Conservation (phyloP, 2,113 vertebrate genomes). For the Glaucidium brasilianum region DNA sequence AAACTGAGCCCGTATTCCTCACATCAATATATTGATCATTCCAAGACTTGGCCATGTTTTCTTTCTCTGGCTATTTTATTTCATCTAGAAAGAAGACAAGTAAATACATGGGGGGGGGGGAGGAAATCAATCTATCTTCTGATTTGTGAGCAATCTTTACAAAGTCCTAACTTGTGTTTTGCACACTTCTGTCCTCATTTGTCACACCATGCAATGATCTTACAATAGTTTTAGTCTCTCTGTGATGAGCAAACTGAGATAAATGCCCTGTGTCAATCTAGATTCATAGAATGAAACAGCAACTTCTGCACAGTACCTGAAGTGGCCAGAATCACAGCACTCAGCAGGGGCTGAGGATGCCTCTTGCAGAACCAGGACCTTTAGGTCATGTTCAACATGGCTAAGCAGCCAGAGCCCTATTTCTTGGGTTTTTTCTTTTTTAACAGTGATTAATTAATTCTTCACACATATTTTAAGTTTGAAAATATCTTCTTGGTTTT, state of each 20-base stretch:
- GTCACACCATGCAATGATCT: not conserved
- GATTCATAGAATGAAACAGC: not conserved
- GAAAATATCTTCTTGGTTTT: not conserved
- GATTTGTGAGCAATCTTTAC: not conserved
- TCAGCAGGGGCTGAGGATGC: not conserved
- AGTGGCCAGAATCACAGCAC: not conserved
- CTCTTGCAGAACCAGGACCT: not conserved
- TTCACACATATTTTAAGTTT: not conserved
- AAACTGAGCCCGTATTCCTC: not conserved
- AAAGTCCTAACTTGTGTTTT: not conserved
- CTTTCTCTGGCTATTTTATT: not conserved
- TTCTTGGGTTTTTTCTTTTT: not conserved
- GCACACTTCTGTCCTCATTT: not conserved
- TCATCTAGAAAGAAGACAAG: not conserved
- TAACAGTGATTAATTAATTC: not conserved
- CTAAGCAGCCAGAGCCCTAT: not conserved
- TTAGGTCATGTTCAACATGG: not conserved
- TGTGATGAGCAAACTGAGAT: not conserved
- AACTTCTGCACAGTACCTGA: not conserved
- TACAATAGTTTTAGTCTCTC: not conserved
- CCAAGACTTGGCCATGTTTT: not conserved
- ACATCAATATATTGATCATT: rapidly evolving
- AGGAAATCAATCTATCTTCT: not conserved
- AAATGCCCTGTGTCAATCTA: not conserved
- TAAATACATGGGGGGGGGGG: too few relatives aligned